phyloP scores from a whole-genome alignment of 1,140 invertebrate genomes.

The Heterodera carotae region DNA sequence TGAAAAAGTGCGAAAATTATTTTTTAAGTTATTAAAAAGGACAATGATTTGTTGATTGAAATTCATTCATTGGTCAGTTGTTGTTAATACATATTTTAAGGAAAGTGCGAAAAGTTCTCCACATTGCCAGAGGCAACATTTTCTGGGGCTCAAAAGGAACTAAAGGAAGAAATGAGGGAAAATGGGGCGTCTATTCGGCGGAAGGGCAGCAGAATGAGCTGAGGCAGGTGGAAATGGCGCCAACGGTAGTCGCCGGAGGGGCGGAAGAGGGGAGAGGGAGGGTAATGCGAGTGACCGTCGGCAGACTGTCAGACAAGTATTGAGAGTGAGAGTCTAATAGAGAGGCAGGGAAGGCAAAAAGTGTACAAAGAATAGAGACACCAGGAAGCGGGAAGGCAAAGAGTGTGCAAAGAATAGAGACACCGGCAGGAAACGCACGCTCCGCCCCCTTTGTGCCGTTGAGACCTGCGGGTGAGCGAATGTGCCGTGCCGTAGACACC shows the following conservation, averaged over 20 bases:
- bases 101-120: conserved; percentile 11
- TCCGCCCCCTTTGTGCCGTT: neutral
- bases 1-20: neutral
- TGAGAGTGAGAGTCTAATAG: neutral
- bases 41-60: neutral
- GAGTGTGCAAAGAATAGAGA: neutral
- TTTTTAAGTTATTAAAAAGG: neutral
- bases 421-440: neutral
- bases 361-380: neutral
- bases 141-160: conserved; percentile 3
- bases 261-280: neutral
- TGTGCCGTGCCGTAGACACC: neutral
- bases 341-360: neutral
- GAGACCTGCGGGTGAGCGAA: neutral
- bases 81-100: neutral
- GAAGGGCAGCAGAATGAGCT: neutral
- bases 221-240: neutral
- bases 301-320: neutral
- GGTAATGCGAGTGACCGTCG: neutral
- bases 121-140: conserved; percentile 23
- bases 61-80: neutral
- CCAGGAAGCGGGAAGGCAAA: neutral
- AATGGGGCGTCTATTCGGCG: conserved; percentile 30
- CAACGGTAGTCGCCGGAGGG: neutral
- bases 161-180: conserved; percentile 25